Conservation (phyloP, 2,888 invertebrate species). For the Pogonocherus hispidulus region DNA sequence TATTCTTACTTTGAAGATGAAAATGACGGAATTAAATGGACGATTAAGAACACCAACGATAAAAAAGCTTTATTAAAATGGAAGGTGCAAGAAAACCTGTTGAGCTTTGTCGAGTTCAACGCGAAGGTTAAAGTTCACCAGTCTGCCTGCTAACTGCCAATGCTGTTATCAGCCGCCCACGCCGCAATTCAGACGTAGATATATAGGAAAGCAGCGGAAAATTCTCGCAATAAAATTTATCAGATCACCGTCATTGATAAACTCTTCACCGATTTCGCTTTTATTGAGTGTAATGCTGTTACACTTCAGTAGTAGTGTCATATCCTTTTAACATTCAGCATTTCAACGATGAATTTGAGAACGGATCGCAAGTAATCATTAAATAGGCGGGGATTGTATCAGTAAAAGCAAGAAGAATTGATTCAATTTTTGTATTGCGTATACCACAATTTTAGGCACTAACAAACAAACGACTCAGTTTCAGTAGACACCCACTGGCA, state of each 20-base stretch:
- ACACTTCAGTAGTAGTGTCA: neutral
- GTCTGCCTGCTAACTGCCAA: constrained; percentile 14
- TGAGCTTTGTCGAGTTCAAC: constrained; percentile 12
- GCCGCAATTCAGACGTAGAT: constrained; percentile 3
- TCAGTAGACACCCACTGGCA: too few species aligned
- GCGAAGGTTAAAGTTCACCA: constrained; percentile 27
- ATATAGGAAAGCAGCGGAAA: neutral
- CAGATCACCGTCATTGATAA: neutral
- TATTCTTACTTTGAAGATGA: too few species aligned
- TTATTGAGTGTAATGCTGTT: neutral
- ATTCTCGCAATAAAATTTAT: neutral
- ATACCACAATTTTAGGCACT: too few species aligned
- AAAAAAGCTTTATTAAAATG: constrained; percentile 1
- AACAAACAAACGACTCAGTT: too few species aligned
- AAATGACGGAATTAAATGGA: neutral
- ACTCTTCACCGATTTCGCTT: neutral
- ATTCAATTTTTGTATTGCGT: too few species aligned
- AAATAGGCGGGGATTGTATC: too few species aligned
- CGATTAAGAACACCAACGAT: neutral
- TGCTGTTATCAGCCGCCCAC: constrained; percentile 14
- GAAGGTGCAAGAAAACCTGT: constrained; percentile 21
- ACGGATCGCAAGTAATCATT: neutral
- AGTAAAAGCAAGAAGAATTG: too few species aligned
- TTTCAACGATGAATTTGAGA: neutral
- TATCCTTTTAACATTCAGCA: neutral